Evolutionary conservation across 2,888 invertebrate genomes (phyloP).

Genomic region (Cephalotes varians): DNA sequence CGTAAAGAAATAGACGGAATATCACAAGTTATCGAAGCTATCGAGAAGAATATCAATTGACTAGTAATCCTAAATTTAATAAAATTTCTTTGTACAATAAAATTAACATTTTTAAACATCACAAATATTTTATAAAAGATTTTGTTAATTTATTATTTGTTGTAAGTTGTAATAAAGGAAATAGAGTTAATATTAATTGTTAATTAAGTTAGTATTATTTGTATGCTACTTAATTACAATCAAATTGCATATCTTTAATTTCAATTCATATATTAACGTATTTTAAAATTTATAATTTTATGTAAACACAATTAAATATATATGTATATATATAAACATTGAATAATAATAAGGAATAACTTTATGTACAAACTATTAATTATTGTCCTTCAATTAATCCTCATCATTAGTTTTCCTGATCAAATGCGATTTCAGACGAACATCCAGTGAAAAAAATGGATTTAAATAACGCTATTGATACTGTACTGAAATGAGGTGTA

Average conservation of each 20-base stretch:
- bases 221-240: slow-evolving; percentile 12
- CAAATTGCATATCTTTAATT: slow-evolving; percentile 3
- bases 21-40: neutral
- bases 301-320: neutral
- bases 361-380: neutral
- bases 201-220: too few relatives aligned
- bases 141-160: neutral
- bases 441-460: neutral
- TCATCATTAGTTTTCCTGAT: neutral
- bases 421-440: neutral
- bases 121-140: neutral
- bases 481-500: neutral
- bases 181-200: neutral
- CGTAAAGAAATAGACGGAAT: neutral
- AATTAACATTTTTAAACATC: neutral
- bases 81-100: neutral
- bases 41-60: neutral
- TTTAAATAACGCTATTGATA: neutral
- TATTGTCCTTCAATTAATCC: neutral
- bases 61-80: neutral
- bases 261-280: slow-evolving; percentile 6
- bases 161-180: neutral
- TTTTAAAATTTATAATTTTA: neutral
- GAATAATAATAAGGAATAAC: slow-evolving; percentile 1
- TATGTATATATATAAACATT: neutral